phyloP scores from a whole-genome alignment of 2,113 vertebrate species.

The Marmota flaviventris region DNA sequence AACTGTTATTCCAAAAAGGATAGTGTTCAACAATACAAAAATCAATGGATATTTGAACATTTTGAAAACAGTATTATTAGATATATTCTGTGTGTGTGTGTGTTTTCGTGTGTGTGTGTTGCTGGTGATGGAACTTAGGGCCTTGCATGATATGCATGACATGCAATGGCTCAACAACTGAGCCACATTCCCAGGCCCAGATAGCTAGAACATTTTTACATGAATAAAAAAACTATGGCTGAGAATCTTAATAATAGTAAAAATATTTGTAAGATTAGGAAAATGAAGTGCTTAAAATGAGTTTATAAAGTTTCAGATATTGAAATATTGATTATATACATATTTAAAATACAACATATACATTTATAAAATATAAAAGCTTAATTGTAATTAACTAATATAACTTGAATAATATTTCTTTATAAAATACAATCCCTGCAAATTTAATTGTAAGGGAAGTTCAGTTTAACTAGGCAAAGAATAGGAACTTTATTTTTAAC shows the following conservation, averaged over 20 bases:
- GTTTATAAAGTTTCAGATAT: not conserved
- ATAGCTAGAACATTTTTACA: not conserved
- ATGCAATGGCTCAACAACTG: no score
- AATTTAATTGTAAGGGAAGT: not conserved
- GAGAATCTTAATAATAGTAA: not conserved
- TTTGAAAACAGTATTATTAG: not conserved
- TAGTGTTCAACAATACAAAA: not conserved
- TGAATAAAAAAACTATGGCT: not conserved
- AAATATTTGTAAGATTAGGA: not conserved
- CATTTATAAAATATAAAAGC: not conserved
- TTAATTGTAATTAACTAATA: not conserved
- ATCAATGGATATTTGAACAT: not conserved
- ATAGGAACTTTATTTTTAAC: slow-evolving; percentile 1
- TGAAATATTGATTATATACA: not conserved
- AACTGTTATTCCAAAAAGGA: not conserved
- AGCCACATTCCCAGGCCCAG: no score
- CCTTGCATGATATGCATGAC: no score
- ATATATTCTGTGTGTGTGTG: no score
- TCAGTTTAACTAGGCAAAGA: not conserved
- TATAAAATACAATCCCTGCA: not conserved
- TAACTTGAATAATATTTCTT: not conserved
- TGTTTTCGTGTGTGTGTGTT: no score
- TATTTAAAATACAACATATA: not conserved
- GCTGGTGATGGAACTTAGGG: no score
- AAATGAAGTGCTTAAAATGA: not conserved